Evolutionary conservation across 1,140 invertebrate species (phyloP).

Genomic region (Drosophila truncata): DNA sequence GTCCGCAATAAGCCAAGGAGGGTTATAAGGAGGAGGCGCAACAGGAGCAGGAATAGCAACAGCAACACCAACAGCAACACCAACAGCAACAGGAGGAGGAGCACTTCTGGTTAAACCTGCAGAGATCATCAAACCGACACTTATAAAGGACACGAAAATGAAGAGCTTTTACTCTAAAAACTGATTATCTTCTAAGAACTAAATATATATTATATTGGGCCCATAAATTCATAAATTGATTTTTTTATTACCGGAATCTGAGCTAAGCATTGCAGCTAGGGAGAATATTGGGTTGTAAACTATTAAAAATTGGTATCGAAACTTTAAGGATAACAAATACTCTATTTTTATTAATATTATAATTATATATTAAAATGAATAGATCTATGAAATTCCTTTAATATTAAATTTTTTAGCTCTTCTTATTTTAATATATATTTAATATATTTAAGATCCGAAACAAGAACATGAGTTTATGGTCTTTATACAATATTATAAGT

Average conservation of each 20-base stretch:
- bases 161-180: not conserved
- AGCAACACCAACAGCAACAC: not conserved
- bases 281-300: not conserved
- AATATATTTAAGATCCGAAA: too few species aligned
- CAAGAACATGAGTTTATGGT: too few species aligned
- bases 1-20: not conserved
- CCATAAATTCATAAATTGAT: not conserved
- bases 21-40: not conserved
- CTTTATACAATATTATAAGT: not conserved
- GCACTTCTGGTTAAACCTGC: not conserved
- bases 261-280: not conserved
- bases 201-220: slow-evolving; percentile 13
- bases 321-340: too few species aligned
- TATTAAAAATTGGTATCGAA: too few species aligned
- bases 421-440: too few species aligned
- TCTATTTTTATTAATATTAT: too few species aligned
- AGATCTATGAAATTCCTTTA: too few species aligned
- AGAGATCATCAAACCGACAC: not conserved
- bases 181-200: not conserved
- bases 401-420: too few species aligned
- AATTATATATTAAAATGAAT: too few species aligned
- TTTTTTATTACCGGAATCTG: too few species aligned
- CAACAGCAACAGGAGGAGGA: not conserved
- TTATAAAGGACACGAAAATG: not conserved
- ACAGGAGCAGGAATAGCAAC: not conserved